These are phyloP conservation scores for Orbicella faveolata DNA, from an alignment of 64 coral and sea anemone genomes.

Conservation along the genomic window DNA sequence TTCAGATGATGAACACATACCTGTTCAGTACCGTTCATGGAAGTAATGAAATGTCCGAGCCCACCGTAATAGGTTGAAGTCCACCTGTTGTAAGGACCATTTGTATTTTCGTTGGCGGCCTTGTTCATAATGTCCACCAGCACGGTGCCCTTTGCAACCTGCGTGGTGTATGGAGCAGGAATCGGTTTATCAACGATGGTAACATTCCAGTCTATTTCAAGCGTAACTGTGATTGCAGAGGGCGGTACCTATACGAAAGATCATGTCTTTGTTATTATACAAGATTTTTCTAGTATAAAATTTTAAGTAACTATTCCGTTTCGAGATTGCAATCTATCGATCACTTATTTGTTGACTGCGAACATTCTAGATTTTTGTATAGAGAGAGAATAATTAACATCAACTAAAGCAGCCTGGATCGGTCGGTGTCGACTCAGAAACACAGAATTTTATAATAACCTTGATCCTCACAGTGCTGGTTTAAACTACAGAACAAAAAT, in stretches of 20 bases:
- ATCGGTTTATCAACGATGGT: not conserved
- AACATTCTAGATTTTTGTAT: too few species aligned
- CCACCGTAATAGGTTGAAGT: not conserved
- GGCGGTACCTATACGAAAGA: too few species aligned
- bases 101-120: not conserved
- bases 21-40: not conserved
- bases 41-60: not conserved
- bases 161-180: not conserved
- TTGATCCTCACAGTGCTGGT: too few species aligned
- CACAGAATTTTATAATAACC: too few species aligned
- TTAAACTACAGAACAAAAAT: too few species aligned
- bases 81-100: not conserved
- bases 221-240: slow-evolving; percentile 14
- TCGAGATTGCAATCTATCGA: too few species aligned
- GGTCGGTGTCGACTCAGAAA: too few species aligned
- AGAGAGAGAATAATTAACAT: too few species aligned
- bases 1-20: not conserved
- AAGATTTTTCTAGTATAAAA: not conserved
- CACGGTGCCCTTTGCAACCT: not conserved
- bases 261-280: too few species aligned
- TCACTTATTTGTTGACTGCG: too few species aligned
- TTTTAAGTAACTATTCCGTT: not conserved
- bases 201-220: slow-evolving; percentile 4
- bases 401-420: too few species aligned
- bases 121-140: not conserved